Evolutionary conservation across 2,113 vertebrate genomes (phyloP).

Genomic region (Osmerus eperlanus): DNA sequence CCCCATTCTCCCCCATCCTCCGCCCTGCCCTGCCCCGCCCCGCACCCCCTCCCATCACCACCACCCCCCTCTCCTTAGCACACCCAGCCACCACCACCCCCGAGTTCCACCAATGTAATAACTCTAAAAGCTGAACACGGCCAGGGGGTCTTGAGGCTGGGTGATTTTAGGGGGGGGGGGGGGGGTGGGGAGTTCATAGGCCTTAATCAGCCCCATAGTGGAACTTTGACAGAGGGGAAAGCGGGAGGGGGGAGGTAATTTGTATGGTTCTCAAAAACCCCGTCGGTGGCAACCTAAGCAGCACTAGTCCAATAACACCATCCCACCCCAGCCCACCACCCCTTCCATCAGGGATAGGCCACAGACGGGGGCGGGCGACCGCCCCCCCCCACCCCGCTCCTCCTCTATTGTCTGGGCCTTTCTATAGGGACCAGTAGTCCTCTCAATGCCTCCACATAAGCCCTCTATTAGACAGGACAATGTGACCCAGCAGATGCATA

Average conservation of each 20-base stretch:
- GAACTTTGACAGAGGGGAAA: slow-evolving; percentile 59
- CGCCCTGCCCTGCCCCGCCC: too few relatives aligned
- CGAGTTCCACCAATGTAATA: slow-evolving; percentile 68
- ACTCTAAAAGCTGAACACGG: slow-evolving; percentile 76
- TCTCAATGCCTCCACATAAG: slow-evolving; percentile 66
- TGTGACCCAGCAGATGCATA: slow-evolving; percentile 69
- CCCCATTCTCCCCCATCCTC: slow-evolving; percentile 44
- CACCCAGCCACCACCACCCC: slow-evolving; percentile 35
- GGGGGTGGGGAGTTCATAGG: slow-evolving; percentile 59
- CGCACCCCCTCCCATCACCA: slow-evolving; percentile 17
- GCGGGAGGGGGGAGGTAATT: slow-evolving; percentile 60
- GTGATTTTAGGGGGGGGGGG: slow-evolving; percentile 39
- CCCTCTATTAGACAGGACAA: slow-evolving; percentile 44
- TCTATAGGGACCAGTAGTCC: slow-evolving; percentile 33
- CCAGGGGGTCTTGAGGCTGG: slow-evolving; percentile 61
- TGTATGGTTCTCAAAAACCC: slow-evolving; percentile 71
- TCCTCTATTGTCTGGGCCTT: slow-evolving; percentile 38
- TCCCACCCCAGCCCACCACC: slow-evolving; percentile 30
- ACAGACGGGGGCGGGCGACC: slow-evolving; percentile 47
- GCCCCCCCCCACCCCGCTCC: slow-evolving; percentile 22
- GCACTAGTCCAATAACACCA: slow-evolving; percentile 36
- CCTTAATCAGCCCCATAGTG: slow-evolving; percentile 74
- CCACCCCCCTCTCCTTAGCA: too few relatives aligned
- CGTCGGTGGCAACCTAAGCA: slow-evolving; percentile 73
- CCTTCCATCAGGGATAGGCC: slow-evolving; percentile 57